Conservation (phyloP, 2,797 vertebrate species). For the Gallinago solitaria region DNA sequence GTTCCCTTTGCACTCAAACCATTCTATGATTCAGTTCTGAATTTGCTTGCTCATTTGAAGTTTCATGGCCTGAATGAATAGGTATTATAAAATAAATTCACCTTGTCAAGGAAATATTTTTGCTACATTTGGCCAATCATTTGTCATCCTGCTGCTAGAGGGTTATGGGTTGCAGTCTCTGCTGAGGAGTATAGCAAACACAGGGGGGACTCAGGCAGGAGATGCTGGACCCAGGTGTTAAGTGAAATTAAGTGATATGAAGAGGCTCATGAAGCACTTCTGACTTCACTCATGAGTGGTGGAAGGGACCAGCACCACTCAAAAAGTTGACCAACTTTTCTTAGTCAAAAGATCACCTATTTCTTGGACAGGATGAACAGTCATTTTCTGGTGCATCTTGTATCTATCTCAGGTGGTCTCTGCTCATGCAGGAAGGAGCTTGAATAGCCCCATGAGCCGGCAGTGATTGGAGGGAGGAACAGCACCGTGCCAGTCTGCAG, state of each 20-base stretch:
- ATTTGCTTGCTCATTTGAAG: neutral
- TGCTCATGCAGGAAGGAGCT: neutral
- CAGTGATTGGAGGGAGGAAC: neutral
- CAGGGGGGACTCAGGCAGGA: neutral
- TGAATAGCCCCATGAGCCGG: neutral
- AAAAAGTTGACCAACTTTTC: neutral
- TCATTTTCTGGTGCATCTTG: neutral
- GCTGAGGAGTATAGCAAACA: neutral
- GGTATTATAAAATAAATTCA: neutral
- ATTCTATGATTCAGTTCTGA: neutral
- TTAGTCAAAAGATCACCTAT: neutral
- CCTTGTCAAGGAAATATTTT: neutral
- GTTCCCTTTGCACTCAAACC: neutral
- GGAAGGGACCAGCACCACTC: neutral
- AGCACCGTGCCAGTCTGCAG: neutral
- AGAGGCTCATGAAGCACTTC: neutral
- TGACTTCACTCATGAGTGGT: neutral
- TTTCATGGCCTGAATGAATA: neutral
- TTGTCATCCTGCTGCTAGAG: neutral
- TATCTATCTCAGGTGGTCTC: neutral
- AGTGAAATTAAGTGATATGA: neutral
- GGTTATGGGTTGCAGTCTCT: neutral
- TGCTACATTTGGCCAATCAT: neutral
- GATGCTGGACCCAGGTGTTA: neutral
- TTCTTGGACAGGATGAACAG: neutral